Base-by-base conservation (phyloP, 2,113 vertebrate genomes). In the Sorex araneus region DNA sequence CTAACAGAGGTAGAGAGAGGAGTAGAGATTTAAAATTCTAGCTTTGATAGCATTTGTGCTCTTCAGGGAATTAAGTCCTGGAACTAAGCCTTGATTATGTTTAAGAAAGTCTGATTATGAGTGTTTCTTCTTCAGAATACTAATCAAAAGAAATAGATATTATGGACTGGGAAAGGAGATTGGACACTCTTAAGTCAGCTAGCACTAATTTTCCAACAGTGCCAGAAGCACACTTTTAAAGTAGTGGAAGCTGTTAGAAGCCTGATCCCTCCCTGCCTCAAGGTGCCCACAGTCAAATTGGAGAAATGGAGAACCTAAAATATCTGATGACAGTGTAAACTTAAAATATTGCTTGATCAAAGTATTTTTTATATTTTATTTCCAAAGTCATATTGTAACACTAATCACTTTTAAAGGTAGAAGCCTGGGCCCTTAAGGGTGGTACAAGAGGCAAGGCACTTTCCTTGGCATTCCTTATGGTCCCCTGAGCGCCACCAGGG, bases 111-210 rank as follows among this genome's bases (percentile, higher is more conserved):
- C 60, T 66, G 11, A 70, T 75, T 66, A 93, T 85, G 40, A 85
- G 2, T 78, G n/a, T 88, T 93, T 94, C 71, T 94, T 84, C 27
- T 74, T 95, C 50, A 92, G 43, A 85, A 54, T 83, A 93, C 50
- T 57, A 23, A 32, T 13, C 36, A 87, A 80, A 84, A 40, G 34
- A 70, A 94, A 86, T 47, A 45, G 4, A 28, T 91, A 47, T 19
- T 91, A 64, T 8, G 77, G 25, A 63, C 25, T 3, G 64, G 16
- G 19, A 88, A 18, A 92, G 32, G 67, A 92, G 32, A 66, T 45
- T 40, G 23, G 27, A 23, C 30, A 77, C 16, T 89, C 30, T 90
- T 70, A 63, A 69, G 54, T 93, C 34, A 94, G 18, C 69, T 13
- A 84, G 54, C 70, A 77, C 1, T 73, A 85, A 40, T 50, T 94